Conservation (phyloP, 92 coral and sea anemone species). For the Muricea muricata region DNA sequence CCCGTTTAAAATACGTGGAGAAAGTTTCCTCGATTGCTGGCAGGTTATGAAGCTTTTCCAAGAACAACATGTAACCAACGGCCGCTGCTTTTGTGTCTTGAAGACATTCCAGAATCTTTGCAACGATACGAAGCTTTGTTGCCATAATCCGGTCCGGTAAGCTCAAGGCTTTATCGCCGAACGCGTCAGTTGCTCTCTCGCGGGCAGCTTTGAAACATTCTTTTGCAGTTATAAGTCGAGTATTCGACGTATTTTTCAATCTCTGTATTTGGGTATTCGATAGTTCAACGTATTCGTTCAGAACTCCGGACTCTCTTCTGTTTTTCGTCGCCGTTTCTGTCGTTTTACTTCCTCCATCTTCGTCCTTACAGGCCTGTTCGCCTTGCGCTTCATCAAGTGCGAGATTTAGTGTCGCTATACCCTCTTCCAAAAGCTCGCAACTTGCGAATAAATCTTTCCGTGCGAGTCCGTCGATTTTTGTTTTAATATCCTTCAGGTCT, state of each 20-base stretch:
- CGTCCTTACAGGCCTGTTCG: not conserved
- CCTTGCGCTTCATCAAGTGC: not conserved
- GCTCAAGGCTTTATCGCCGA: not conserved
- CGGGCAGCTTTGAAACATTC: not conserved
- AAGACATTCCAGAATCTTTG: not conserved
- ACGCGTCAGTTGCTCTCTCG: not conserved
- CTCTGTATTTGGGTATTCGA: not conserved
- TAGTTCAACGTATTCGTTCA: not conserved
- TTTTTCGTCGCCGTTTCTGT: not conserved
- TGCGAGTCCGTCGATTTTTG: not conserved
- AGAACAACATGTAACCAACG: not conserved
- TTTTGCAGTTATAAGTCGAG: not conserved
- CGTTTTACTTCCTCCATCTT: not conserved
- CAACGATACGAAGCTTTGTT: not conserved
- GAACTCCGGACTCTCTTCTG: not conserved
- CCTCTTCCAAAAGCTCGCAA: not conserved
- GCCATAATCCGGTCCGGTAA: constrained; percentile 6
- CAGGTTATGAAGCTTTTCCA: not conserved
- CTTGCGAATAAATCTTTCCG: not conserved
- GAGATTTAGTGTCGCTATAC: not conserved
- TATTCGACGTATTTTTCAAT: not conserved
- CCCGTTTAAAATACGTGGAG: not conserved
- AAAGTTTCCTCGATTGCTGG: not conserved
- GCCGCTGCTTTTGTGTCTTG: constrained; percentile 1
- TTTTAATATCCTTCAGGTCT: not conserved